A percentile compares a stretch with the other conserved stretches of the same genome.
Evolutionary conservation across 2,888 invertebrate species (phyloP).

Genomic region (Tiliacea aurago): DNA sequence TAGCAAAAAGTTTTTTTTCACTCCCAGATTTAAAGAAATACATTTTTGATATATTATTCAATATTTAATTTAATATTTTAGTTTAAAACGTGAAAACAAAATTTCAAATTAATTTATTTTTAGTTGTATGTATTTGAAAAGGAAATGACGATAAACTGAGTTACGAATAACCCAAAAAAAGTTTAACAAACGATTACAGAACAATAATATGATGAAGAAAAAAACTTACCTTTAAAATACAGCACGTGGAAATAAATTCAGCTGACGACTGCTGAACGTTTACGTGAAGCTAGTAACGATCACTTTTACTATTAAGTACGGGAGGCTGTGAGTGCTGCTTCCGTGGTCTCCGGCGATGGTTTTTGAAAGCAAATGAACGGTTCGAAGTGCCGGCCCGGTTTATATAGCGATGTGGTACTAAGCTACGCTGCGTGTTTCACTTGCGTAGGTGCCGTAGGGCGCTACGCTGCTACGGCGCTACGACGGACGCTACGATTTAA

Average conservation of each 20-base stretch:
- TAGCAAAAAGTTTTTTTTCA: not conserved
- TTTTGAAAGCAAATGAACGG: constrained; percentile 84
- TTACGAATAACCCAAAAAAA: not conserved
- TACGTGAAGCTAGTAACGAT: constrained; percentile 39
- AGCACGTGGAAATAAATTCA: constrained; percentile 30
- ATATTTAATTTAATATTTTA: not conserved
- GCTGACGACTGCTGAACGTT: constrained; percentile 15
- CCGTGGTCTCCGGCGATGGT: constrained; percentile 76
- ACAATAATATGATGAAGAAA: not conserved
- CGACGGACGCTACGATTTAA: not conserved
- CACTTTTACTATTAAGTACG: constrained; percentile 43
- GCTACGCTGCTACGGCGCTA: constrained; percentile 64
- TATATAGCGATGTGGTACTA: constrained; percentile 79
- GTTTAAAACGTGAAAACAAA: not conserved
- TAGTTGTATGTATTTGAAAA: not conserved
- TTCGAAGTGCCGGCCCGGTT: constrained; percentile 75
- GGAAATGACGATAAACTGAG: not conserved
- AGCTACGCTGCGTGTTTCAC: constrained; percentile 66
- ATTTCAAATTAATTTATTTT: not conserved
- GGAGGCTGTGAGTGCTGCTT: constrained; percentile 64
- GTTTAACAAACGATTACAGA: not conserved
- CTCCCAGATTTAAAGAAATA: not conserved
- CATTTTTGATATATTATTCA: not conserved
- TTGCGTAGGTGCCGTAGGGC: constrained; percentile 75
- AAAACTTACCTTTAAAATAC: constrained; percentile 55